Evolutionary conservation across 1,140 invertebrate genomes (phyloP).

Genomic region (Procambarus virginalis): DNA sequence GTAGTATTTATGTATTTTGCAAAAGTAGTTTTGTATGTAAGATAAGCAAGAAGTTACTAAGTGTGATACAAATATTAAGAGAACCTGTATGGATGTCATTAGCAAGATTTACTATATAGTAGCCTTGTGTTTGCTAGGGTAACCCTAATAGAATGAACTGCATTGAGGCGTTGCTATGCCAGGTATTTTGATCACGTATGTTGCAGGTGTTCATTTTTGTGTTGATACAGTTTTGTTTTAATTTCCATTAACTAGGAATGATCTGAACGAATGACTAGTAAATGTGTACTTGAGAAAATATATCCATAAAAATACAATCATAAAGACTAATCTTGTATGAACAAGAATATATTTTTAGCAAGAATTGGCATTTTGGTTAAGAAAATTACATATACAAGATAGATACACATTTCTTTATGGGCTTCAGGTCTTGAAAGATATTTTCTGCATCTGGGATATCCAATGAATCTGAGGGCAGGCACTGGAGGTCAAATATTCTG

Average conservation of each 20-base stretch:
- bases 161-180: neutral
- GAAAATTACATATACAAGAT: too few species aligned
- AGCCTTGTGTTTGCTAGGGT: neutral
- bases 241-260: neutral
- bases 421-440: too few species aligned
- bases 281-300: constrained; percentile 12
- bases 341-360: too few species aligned
- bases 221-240: neutral
- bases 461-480: too few species aligned
- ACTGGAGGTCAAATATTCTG: too few species aligned
- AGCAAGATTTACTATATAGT: neutral
- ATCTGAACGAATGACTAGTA: neutral
- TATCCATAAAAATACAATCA: neutral
- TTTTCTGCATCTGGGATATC: too few species aligned
- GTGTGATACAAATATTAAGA: neutral
- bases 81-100: neutral
- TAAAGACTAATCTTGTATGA: too few species aligned
- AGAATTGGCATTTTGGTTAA: too few species aligned
- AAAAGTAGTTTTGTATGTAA: neutral
- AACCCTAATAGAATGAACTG: neutral
- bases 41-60: neutral
- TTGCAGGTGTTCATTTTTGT: neutral
- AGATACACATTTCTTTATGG: too few species aligned
- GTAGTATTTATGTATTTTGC: neutral
- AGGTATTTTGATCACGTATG: neutral